Conservation (phyloP, 2,888 invertebrate genomes). For the Hoplodrina ambigua region DNA sequence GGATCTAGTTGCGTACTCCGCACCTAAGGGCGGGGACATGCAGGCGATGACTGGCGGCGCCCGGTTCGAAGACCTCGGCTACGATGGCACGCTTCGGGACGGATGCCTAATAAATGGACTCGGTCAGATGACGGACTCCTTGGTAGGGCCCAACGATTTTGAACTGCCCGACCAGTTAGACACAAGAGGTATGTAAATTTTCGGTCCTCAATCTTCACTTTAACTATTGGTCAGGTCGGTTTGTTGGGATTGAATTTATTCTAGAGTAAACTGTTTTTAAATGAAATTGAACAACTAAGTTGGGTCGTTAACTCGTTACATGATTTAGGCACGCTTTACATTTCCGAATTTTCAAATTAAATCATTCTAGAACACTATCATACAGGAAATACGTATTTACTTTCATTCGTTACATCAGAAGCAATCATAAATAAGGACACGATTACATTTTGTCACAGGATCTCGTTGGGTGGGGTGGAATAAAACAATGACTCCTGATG, state of each 20-base stretch:
- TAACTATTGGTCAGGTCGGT: constrained; percentile 19
- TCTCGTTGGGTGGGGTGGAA: constrained; percentile 97
- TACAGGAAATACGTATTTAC: not conserved
- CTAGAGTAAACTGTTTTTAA: constrained; percentile 23
- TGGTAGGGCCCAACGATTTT: constrained; percentile 92
- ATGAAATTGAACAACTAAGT: constrained; percentile 17
- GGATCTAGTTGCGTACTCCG: constrained; percentile 92
- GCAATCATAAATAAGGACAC: not conserved
- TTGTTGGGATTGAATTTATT: constrained; percentile 33
- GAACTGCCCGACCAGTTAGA: constrained; percentile 90
- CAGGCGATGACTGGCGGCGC: constrained; percentile 92
- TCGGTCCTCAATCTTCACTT: constrained; percentile 22
- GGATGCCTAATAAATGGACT: constrained; percentile 92
- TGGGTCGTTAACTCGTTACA: not conserved
- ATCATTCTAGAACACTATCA: not conserved
- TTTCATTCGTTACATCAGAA: not conserved
- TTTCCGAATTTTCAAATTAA: constrained; percentile 1
- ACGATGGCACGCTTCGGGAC: constrained; percentile 92
- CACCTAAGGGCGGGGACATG: constrained; percentile 92
- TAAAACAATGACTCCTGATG: constrained; percentile 91
- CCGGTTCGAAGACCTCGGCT: constrained; percentile 94
- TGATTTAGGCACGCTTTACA: constrained; percentile 11
- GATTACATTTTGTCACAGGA: constrained; percentile 76
- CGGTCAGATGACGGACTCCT: constrained; percentile 95
- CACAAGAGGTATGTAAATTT: constrained; percentile 86